Base-by-base conservation (phyloP, 2,797 vertebrate genomes). In the Oryzias sinensis region DNA sequence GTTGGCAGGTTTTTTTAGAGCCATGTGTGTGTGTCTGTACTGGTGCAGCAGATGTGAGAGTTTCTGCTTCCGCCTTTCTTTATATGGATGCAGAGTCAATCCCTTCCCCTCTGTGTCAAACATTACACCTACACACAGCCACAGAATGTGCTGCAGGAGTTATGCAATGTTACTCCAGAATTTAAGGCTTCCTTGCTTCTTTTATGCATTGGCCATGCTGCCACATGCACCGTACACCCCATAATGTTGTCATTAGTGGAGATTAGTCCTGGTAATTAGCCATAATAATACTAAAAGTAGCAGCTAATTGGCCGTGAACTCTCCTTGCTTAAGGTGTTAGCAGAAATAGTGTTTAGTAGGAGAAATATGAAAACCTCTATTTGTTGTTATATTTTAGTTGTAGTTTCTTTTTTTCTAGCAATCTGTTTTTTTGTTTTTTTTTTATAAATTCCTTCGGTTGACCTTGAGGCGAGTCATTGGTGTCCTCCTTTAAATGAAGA, bases 181-280 rank as follows among this genome's bases (percentile, higher is more conserved):
- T 45, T 49, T 66, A 70, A 82, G 66, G 65, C 51, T 72, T 48
- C 49, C 65, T 66, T 62, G 54, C 69, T 74, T 76, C 67, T 76
- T 76, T 70, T 44, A 51, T 40, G 13, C 64, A 68, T 74, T 78
- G 74, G 76, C 60, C 59, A 61, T 6, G 22, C 74, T 56, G 65
- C 70, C 59, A 61, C 67, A 64, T 79, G 68, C 67, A 79, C 77
- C 66, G 72, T 72, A 70, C 72, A 79, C 66, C 72, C 67, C 68
- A 59, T 82, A 82, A 82, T 78, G 70, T 55, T 22, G 15, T 86
- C 79, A 87, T 89, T 87, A 87, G 78, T 25, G 6, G 49, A 77
- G 81, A 88, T 88, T 83, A 88, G 80, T 75, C 50, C 50, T 70
- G 80, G 76, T 84, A 87, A 87, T 87, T 86, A 83, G 59, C 59